A percentile compares a stretch with the other conserved stretches of the same genome.
These are phyloP conservation scores for Calyptommatus sinebrachiatus DNA, from an alignment of 2,113 vertebrate genomes.

Conservation along the genomic window DNA sequence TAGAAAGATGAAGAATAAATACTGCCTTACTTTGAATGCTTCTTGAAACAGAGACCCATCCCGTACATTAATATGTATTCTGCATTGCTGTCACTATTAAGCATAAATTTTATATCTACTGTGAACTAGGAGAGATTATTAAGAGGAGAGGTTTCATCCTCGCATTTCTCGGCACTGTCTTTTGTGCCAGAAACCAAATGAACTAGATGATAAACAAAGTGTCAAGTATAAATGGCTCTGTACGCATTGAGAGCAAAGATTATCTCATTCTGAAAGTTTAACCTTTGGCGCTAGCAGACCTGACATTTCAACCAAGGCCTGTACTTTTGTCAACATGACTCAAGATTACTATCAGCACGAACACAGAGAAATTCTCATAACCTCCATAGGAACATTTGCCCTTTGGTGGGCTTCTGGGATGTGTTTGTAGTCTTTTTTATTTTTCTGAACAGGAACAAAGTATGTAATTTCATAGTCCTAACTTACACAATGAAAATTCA, in stretches of 20 bases:
- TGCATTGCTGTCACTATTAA: not conserved
- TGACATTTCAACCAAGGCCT: conserved; percentile 19
- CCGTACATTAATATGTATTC: not conserved
- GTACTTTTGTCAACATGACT: conserved; percentile 19
- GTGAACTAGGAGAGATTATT: not conserved
- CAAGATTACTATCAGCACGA: conserved; percentile 3
- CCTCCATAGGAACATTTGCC: not conserved
- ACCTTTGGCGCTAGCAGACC: conserved; percentile 2
- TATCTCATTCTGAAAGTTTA: conserved; percentile 22
- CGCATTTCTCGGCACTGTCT: not conserved
- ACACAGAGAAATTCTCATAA: not conserved
- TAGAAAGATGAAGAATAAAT: too few species aligned
- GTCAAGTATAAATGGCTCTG: not conserved
- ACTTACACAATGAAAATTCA: not conserved
- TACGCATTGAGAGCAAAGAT: conserved; percentile 12
- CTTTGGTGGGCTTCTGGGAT: not conserved
- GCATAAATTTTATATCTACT: not conserved
- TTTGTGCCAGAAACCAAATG: conserved; percentile 9
- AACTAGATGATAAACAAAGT: conserved; percentile 11
- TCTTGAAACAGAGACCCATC: not conserved
- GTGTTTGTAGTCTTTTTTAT: not conserved
- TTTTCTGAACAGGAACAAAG: not conserved
- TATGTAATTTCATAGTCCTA: not conserved
- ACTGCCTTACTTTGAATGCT: not conserved
- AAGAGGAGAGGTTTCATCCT: not conserved